Conservation (phyloP, 1,140 invertebrate genomes). For the Drosophila micromelanica region DNA sequence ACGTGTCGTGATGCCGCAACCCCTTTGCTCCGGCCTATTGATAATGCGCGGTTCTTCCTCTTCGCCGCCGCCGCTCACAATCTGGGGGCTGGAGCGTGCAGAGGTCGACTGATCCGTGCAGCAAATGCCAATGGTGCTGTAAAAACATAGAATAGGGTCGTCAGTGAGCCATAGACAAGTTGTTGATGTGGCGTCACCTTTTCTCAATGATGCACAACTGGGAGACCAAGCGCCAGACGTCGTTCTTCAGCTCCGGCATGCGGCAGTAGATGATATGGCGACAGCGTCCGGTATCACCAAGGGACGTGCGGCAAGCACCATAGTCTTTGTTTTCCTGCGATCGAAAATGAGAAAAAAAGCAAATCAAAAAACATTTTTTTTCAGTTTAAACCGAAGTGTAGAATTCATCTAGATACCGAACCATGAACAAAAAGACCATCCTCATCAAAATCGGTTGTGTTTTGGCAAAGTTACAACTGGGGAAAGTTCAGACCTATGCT, state of each 20-base stretch:
- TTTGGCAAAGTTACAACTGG: too few relatives aligned
- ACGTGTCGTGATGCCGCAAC: conserved; percentile 88
- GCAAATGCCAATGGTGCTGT: conserved; percentile 80
- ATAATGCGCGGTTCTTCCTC: conserved; percentile 54
- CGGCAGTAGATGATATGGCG: conserved; percentile 88
- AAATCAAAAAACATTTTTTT: too few relatives aligned
- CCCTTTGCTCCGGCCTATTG: conserved; percentile 84
- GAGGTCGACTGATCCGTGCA: conserved; percentile 68
- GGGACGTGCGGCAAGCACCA: conserved; percentile 87
- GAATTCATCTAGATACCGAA: too few relatives aligned
- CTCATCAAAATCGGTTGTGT: too few relatives aligned
- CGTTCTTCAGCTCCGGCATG: conserved; percentile 86
- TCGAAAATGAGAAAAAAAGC: neutral
- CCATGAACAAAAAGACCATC: too few relatives aligned
- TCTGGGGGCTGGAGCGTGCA: conserved; percentile 66
- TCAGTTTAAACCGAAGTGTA: too few relatives aligned
- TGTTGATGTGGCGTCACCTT: conserved; percentile 80
- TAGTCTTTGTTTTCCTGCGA: conserved; percentile 85
- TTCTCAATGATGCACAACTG: conserved; percentile 88
- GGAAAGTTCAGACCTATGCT: too few relatives aligned
- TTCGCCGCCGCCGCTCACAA: conserved; percentile 30
- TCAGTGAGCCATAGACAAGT: neutral
- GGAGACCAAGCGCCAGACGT: conserved; percentile 86
- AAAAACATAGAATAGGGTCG: too few relatives aligned
- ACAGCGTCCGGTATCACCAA: conserved; percentile 87